These are phyloP conservation scores for Plectus sambesii DNA, from an alignment of 1,140 invertebrate species.

Conservation along the genomic window DNA sequence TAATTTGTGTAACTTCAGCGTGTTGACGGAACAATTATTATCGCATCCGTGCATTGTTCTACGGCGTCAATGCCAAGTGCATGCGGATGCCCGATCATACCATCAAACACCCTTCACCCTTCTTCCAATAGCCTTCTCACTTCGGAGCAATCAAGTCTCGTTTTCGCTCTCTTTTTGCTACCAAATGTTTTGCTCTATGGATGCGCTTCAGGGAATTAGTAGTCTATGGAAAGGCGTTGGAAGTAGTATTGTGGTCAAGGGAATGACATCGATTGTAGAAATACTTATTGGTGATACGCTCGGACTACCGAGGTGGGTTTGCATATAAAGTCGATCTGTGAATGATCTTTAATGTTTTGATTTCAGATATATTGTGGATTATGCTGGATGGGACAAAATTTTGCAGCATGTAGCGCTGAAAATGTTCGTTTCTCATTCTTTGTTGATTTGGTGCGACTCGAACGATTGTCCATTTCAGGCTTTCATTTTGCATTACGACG, in stretches of 20 bases:
- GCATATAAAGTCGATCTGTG: background rate
- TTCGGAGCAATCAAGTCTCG: slow-evolving; percentile 16
- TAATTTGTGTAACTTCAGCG: too few species aligned
- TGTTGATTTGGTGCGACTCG: too few species aligned
- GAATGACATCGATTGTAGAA: slow-evolving; percentile 20
- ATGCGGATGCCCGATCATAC: slow-evolving; percentile 20
- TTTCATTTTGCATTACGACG: slow-evolving; percentile 19
- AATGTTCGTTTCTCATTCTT: too few species aligned
- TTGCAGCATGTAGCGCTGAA: slow-evolving; percentile 24
- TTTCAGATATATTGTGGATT: slow-evolving; percentile 16
- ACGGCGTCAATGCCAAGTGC: slow-evolving; percentile 24
- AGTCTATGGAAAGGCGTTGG: slow-evolving; percentile 26
- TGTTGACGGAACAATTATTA: slow-evolving; percentile 16
- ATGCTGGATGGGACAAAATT: slow-evolving; percentile 22
- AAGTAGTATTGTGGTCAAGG: slow-evolving; percentile 21
- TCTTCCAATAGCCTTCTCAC: slow-evolving; percentile 20
- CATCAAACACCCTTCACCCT: slow-evolving; percentile 25
- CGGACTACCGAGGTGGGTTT: slow-evolving; percentile 14
- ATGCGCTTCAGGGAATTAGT: slow-evolving; percentile 20
- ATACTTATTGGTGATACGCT: slow-evolving; percentile 19
- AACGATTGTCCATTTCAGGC: too few species aligned
- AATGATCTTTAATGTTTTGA: slow-evolving; percentile 8
- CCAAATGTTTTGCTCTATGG: slow-evolving; percentile 3
- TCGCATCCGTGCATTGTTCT: slow-evolving; percentile 23
- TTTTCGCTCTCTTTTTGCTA: slow-evolving; percentile 2